phyloP scores from a whole-genome alignment of 2,113 vertebrate genomes.

The Cebidichthys violaceus region DNA sequence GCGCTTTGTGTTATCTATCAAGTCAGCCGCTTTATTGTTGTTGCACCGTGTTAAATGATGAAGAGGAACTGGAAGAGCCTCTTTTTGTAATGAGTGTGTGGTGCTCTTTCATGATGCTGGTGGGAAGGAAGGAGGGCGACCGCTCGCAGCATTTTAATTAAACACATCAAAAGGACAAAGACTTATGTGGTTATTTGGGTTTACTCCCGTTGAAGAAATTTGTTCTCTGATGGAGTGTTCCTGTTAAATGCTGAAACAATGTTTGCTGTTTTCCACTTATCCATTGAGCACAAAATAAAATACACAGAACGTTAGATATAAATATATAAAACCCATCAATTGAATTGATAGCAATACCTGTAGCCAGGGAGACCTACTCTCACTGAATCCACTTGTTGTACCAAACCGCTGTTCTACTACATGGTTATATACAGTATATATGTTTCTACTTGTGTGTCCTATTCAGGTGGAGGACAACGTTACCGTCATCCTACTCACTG shows the following conservation, averaged over 20 bases:
- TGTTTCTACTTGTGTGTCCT: not conserved
- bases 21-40: constrained; percentile 29
- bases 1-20: constrained; percentile 35
- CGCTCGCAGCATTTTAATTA: constrained; percentile 50
- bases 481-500: constrained; percentile 92
- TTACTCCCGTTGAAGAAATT: constrained; percentile 19
- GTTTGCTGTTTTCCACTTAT: not conserved
- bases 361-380: not conserved
- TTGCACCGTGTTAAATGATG: constrained; percentile 32
- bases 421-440: not conserved
- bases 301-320: not conserved
- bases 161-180: constrained; percentile 19
- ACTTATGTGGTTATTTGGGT: constrained; percentile 15
- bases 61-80: constrained; percentile 23
- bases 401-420: no score
- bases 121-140: constrained; percentile 12
- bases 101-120: constrained; percentile 32
- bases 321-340: not conserved
- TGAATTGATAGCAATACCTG: not conserved
- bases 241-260: not conserved
- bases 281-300: not conserved
- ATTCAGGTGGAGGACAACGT: constrained; percentile 91
- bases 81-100: constrained; percentile 27
- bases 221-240: not conserved
- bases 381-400: not conserved